phyloP scores from a whole-genome alignment of 2,888 invertebrate genomes.

The Caenorhabditis sulstoni region DNA sequence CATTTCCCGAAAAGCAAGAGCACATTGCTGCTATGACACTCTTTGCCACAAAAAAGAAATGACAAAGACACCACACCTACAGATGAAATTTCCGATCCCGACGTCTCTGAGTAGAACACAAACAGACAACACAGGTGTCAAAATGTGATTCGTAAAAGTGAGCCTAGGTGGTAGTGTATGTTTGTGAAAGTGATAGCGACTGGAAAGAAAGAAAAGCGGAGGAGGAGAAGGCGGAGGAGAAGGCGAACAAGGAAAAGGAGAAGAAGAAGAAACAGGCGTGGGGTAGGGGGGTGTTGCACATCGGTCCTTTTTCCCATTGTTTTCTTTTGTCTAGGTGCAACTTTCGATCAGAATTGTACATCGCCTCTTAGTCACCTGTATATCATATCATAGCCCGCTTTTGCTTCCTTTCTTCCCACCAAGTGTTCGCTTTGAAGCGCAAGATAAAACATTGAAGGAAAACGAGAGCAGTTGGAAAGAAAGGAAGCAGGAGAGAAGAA shows the following conservation, averaged over 20 bases:
- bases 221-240: not conserved
- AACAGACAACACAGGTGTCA: conserved; percentile 46
- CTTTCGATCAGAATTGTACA: not conserved
- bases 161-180: conserved; percentile 34
- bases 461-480: not conserved
- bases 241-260: too few relatives aligned
- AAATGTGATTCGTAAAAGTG: conserved; percentile 44
- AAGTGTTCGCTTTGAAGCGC: too few relatives aligned
- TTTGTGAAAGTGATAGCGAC: conserved; percentile 53
- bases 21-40: not conserved
- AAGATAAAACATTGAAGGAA: not conserved
- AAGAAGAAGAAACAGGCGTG: too few relatives aligned
- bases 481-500: not conserved
- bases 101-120: conserved; percentile 4
- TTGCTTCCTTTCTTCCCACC: too few relatives aligned
- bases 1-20: not conserved
- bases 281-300: conserved; percentile 9
- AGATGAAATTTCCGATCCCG: not conserved
- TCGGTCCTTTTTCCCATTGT: conserved; percentile 2
- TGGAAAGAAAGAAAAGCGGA: conserved; percentile 6
- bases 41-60: conserved; percentile 14
- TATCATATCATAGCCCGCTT: too few relatives aligned
- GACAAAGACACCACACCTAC: not conserved
- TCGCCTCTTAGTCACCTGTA: too few relatives aligned
- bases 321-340: not conserved